Conservation (phyloP, 1,140 invertebrate genomes). For the Manduca sexta region DNA sequence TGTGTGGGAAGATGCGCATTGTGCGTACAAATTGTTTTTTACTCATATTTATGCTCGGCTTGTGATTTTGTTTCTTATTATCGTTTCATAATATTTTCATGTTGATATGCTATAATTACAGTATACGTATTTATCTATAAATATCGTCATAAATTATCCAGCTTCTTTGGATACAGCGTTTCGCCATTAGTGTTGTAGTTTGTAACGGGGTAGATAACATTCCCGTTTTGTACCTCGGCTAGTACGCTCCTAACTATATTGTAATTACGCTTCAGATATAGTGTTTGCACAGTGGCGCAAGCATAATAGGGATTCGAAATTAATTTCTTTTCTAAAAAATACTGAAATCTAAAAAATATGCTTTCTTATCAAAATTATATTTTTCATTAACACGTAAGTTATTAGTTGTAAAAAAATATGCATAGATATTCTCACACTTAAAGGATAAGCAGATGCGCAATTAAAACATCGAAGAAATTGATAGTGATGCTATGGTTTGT, state of each 20-base stretch:
- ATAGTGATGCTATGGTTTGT: no score
- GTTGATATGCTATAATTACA: no score
- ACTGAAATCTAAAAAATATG: no score
- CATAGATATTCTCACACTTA: no score
- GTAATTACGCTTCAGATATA: constrained; percentile 54
- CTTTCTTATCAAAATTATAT: no score
- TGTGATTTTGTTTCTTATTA: no score
- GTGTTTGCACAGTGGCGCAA: not conserved
- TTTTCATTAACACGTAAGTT: not conserved
- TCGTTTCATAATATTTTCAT: no score
- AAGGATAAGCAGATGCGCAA: no score
- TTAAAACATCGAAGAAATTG: no score
- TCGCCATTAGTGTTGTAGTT: constrained; percentile 53
- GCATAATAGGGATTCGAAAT: not conserved
- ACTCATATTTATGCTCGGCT: not conserved
- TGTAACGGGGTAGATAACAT: constrained; percentile 46
- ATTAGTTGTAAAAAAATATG: no score
- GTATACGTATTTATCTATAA: no score
- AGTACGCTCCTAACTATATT: constrained; percentile 47
- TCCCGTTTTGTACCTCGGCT: constrained; percentile 41
- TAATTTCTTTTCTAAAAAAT: no score
- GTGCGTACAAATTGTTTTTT: constrained; percentile 13
- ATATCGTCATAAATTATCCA: constrained; percentile 36
- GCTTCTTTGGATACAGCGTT: constrained; percentile 42
- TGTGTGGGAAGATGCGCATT: constrained; percentile 23